Evolutionary conservation across 2,797 vertebrate genomes (phyloP).

Genomic region (Hyperoplus immaculatus): DNA sequence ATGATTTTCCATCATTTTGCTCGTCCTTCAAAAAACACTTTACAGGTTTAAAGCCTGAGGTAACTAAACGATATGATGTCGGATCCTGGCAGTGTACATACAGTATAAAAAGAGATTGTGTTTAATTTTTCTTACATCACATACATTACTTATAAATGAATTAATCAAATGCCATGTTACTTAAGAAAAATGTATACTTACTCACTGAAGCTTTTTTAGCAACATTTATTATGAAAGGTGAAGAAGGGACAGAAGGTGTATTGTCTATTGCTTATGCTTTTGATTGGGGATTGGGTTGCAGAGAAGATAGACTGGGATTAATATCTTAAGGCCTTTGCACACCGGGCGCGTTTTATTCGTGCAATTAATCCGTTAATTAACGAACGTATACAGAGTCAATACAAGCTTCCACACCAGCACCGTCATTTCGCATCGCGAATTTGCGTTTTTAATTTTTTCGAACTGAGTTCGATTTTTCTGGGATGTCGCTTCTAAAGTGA

Average conservation of each 20-base stretch:
- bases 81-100: neutral
- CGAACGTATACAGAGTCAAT: no score
- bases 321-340: no score
- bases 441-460: no score
- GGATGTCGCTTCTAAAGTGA: no score
- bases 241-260: neutral
- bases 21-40: no score
- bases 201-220: neutral
- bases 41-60: neutral
- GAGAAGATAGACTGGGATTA: conserved; percentile 27
- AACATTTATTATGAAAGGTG: neutral
- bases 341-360: no score
- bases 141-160: neutral
- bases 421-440: no score
- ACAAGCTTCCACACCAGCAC: no score
- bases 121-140: no score
- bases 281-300: conserved; percentile 31
- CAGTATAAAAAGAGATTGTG: neutral
- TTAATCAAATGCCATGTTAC: neutral
- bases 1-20: no score
- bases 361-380: no score
- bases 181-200: neutral
- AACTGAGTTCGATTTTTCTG: no score
- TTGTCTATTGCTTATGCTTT: conserved; percentile 1
- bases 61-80: conserved; percentile 19